Conservation (phyloP, 37 sponge, comb jelly and placozoan genomes). For the Mnemiopsis leidyi region DNA sequence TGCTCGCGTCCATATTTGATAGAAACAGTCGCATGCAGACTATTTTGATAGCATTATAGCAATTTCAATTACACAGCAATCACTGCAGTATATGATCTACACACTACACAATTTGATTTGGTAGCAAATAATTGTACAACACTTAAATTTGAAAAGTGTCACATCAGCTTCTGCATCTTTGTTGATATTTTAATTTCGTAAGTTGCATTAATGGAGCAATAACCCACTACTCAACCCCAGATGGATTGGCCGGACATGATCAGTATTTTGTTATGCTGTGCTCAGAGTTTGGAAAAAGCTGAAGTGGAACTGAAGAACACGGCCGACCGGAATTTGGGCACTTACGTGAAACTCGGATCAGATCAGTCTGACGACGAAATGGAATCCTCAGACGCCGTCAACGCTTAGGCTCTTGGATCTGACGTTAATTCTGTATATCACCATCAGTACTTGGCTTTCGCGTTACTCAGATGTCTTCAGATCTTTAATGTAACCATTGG, state of each 20-base stretch:
- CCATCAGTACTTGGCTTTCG: no score
- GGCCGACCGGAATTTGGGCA: slow-evolving; percentile 8
- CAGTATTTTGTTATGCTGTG: slow-evolving; percentile 13
- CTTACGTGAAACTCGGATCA: neutral
- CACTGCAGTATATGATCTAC: no score
- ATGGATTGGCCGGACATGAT: slow-evolving; percentile 40
- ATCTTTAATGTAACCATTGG: no score
- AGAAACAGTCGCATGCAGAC: no score
- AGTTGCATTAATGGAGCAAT: neutral
- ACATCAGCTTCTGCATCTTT: neutral
- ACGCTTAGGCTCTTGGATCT: neutral
- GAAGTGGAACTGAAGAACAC: slow-evolving; percentile 58
- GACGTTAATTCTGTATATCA: no score
- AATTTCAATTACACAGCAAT: no score
- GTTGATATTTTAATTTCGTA: neutral
- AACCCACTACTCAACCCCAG: neutral
- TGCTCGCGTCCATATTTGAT: no score
- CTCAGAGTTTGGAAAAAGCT: slow-evolving; percentile 4
- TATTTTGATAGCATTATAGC: no score
- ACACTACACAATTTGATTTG: no score
- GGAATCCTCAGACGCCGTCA: neutral
- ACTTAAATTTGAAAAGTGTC: no score
- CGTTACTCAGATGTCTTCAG: no score
- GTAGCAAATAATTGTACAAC: no score
- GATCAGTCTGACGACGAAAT: slow-evolving; percentile 4